Percentiles rank a stretch among this genome's conserved stretches.
phyloP scores from a whole-genome alignment of 1,140 invertebrate species.

The Caligus rogercresseyi region DNA sequence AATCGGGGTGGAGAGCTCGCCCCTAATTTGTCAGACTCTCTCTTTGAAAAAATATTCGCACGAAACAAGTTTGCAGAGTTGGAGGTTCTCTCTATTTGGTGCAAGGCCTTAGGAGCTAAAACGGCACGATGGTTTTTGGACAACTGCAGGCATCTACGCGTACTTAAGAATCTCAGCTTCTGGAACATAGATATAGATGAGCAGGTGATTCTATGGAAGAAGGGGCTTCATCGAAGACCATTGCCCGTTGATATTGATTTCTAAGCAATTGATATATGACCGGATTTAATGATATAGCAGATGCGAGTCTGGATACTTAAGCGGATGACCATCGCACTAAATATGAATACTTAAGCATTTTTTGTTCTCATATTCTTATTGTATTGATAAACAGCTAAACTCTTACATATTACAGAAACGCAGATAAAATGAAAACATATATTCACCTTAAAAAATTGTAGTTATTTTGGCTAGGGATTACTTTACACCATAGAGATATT shows the following conservation, averaged over 20 bases:
- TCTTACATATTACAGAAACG: no score
- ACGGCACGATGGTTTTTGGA: slow-evolving; percentile 4
- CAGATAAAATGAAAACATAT: no score
- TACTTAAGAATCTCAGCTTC: background rate
- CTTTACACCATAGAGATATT: no score
- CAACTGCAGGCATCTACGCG: background rate
- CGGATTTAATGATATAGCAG: no score
- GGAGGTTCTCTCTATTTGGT: background rate
- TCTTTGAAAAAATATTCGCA: slow-evolving; percentile 16
- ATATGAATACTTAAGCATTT: no score
- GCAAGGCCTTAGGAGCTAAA: background rate
- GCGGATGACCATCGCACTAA: no score
- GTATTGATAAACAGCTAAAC: no score
- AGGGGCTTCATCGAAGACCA: background rate
- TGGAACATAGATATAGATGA: background rate
- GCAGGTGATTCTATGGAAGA: background rate
- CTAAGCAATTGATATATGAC: no score
- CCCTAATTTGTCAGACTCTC: slow-evolving; percentile 16
- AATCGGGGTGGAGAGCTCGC: background rate
- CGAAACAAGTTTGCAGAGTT: slow-evolving; percentile 8
- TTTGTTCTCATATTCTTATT: no score
- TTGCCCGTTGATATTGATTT: background rate
- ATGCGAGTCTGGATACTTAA: no score
- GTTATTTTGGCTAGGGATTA: no score
- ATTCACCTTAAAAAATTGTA: no score